Evolutionary conservation across 2,113 vertebrate species (phyloP).

Genomic region (Sphyrna mokarran): DNA sequence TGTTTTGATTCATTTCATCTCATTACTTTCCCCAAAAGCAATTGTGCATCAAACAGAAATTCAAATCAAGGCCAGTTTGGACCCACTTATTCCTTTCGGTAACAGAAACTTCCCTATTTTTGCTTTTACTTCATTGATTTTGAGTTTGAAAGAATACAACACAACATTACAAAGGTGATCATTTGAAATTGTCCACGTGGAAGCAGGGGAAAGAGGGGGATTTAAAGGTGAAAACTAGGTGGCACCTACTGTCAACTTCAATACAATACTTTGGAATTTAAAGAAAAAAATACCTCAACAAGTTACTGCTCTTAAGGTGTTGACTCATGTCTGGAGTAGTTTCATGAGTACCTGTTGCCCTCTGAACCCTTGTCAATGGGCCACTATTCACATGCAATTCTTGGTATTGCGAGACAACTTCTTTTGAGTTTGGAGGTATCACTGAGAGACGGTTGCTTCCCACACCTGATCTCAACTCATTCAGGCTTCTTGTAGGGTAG

Average conservation of each 20-base stretch:
- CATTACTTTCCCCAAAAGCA: constrained; percentile 23
- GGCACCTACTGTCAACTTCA: background rate
- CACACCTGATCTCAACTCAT: background rate
- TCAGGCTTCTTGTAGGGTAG: background rate
- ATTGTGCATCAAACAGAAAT: background rate
- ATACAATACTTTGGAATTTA: background rate
- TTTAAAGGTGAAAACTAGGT: background rate
- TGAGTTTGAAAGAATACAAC: background rate
- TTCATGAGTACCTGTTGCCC: background rate
- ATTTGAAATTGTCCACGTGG: background rate
- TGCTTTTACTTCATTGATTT: background rate
- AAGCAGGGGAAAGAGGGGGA: background rate
- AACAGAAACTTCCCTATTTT: background rate
- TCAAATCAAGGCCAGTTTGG: constrained; percentile 25
- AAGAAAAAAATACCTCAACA: background rate
- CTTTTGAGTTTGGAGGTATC: background rate
- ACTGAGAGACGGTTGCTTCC: background rate
- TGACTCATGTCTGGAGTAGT: background rate
- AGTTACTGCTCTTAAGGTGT: background rate
- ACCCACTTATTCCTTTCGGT: constrained; percentile 2
- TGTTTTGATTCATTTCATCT: constrained; percentile 14
- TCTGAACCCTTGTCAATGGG: background rate
- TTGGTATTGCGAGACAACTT: background rate
- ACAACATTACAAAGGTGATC: background rate
- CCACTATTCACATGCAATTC: background rate